Conservation (phyloP, 53 echinoderm and acorn worm genomes). For the Mesocentrotus franciscanus region DNA sequence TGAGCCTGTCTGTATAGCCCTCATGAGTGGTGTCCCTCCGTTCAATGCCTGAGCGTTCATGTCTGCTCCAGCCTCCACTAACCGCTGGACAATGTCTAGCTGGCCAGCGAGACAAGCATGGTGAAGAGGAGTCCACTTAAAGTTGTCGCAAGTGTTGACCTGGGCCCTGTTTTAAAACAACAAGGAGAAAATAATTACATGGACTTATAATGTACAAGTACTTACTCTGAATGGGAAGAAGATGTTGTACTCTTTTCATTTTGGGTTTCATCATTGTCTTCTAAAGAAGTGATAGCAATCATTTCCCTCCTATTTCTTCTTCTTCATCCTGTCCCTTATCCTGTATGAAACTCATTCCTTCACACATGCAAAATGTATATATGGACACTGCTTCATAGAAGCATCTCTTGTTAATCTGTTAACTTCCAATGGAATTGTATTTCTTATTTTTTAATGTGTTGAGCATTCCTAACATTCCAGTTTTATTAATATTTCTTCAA, state of each 20-base stretch:
- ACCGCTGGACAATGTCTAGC: conserved; percentile 82
- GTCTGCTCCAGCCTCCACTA: conserved; percentile 80
- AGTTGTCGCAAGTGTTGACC: conserved; percentile 87
- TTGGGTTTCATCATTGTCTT: no score
- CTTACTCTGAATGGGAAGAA: background rate
- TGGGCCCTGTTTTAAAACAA: conserved; percentile 71
- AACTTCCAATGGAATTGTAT: no score
- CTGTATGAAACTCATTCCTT: no score
- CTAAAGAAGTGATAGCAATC: no score
- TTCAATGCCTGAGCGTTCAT: conserved; percentile 92
- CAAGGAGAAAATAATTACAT: background rate
- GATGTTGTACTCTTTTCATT: background rate
- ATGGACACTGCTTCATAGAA: no score
- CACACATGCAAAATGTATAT: no score
- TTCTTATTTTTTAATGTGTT: no score
- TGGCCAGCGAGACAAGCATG: conserved; percentile 96
- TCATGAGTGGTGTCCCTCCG: conserved; percentile 97
- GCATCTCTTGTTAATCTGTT: no score
- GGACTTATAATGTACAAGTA: background rate
- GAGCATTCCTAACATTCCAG: no score
- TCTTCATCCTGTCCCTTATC: no score
- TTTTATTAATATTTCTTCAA: no score
- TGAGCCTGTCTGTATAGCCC: conserved; percentile 88
- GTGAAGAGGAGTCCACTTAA: conserved; percentile 95
- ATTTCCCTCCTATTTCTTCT: no score